Evolutionary conservation across 2,113 vertebrate species (phyloP).

Genomic region (Petrocephalus microphthalmus): DNA sequence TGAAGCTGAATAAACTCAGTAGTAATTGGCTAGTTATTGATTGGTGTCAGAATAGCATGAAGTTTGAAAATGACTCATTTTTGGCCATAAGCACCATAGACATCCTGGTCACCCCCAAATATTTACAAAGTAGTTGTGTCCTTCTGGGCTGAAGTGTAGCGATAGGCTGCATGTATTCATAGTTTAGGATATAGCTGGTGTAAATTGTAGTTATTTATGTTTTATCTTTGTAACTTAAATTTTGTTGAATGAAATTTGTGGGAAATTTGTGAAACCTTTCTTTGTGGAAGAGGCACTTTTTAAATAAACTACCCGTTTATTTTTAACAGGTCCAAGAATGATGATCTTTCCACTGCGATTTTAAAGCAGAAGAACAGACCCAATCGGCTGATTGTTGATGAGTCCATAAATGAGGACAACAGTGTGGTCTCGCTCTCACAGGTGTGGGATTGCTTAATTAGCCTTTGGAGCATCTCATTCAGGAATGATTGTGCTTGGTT

Average conservation of each 20-base stretch:
- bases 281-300: conserved; percentile 15
- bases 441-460: conserved; percentile 56
- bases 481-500: neutral
- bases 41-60: neutral
- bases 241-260: neutral
- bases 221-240: neutral
- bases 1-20: neutral
- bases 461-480: conserved; percentile 22
- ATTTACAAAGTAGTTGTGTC: neutral
- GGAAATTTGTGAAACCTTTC: conserved; percentile 3
- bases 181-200: too few relatives aligned
- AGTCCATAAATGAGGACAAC: conserved; percentile 99
- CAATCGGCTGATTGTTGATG: conserved; percentile 95
- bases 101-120: neutral
- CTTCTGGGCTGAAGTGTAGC: neutral
- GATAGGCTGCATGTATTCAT: neutral
- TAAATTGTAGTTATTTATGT: too few relatives aligned
- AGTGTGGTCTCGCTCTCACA: conserved; percentile 96
- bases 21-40: neutral
- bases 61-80: neutral
- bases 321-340: conserved; percentile 77
- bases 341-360: conserved; percentile 95
- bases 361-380: conserved; percentile 97
- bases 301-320: conserved; percentile 4
- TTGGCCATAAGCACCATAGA: neutral